Percentiles rank a stretch among this genome's conserved stretches.
phyloP scores from a whole-genome alignment of 2,113 vertebrate species.

The Ascaphus truei region DNA sequence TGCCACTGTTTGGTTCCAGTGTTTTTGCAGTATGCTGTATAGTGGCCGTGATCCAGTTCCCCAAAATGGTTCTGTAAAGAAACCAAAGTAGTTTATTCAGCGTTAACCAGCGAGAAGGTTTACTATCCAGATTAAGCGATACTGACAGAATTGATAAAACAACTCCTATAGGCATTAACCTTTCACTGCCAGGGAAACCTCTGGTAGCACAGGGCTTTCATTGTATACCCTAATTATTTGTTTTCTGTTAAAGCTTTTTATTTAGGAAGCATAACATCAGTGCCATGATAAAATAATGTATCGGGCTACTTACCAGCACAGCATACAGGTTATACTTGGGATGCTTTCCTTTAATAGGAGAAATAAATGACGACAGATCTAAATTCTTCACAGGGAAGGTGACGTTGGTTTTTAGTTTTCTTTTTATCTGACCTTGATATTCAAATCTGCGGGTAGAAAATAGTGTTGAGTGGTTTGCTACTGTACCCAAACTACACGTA shows the following conservation, averaged over 20 bases:
- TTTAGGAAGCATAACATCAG: no score
- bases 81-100: background rate
- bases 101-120: background rate
- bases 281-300: background rate
- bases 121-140: no score
- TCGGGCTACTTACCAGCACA: constrained; percentile 70
- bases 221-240: no score
- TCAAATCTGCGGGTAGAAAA: constrained; percentile 53
- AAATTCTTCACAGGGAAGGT: constrained; percentile 63
- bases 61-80: constrained; percentile 74
- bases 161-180: no score
- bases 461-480: no score
- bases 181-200: no score
- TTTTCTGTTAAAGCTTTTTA: no score
- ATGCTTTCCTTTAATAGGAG: constrained; percentile 39
- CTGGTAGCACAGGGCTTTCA: no score
- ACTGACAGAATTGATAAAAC: no score
- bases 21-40: constrained; percentile 77
- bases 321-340: constrained; percentile 69
- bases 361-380: constrained; percentile 68
- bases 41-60: constrained; percentile 79
- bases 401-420: constrained; percentile 71
- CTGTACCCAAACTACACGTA: no score
- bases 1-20: constrained; percentile 64
- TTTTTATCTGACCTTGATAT: constrained; percentile 55